Evolutionary conservation across 2,113 vertebrate species (phyloP).

Genomic region (Varanus salvator): DNA sequence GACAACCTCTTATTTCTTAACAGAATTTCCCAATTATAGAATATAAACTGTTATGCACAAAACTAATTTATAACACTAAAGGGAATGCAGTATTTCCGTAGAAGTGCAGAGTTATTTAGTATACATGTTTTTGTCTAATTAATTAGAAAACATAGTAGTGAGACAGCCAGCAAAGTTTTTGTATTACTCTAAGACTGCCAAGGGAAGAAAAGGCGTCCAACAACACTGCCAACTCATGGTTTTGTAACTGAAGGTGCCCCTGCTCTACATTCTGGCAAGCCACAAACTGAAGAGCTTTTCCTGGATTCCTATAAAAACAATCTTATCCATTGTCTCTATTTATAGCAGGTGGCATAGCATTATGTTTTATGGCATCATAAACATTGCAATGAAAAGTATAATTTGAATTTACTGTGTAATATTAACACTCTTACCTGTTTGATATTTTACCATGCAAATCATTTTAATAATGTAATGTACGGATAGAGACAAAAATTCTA

Average conservation of each 20-base stretch:
- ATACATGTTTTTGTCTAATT: not conserved
- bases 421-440: not conserved
- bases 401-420: not conserved
- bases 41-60: no score
- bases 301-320: not conserved
- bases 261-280: not conserved
- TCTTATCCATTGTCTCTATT: not conserved
- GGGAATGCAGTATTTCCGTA: not conserved
- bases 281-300: no score
- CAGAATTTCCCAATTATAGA: no score
- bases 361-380: not conserved
- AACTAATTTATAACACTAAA: not conserved
- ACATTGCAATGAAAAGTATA: not conserved
- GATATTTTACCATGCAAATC: not conserved
- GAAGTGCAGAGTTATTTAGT: not conserved
- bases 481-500: not conserved
- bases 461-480: not conserved
- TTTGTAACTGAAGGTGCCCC: not conserved
- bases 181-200: not conserved
- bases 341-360: not conserved
- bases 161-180: not conserved
- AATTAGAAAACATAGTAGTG: not conserved
- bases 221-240: no score
- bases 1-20: not conserved
- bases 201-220: not conserved